Percentiles rank a stretch among this genome's conserved stretches.
phyloP scores from a whole-genome alignment of 2,888 invertebrate genomes.

The Iphiclides podalirius region DNA sequence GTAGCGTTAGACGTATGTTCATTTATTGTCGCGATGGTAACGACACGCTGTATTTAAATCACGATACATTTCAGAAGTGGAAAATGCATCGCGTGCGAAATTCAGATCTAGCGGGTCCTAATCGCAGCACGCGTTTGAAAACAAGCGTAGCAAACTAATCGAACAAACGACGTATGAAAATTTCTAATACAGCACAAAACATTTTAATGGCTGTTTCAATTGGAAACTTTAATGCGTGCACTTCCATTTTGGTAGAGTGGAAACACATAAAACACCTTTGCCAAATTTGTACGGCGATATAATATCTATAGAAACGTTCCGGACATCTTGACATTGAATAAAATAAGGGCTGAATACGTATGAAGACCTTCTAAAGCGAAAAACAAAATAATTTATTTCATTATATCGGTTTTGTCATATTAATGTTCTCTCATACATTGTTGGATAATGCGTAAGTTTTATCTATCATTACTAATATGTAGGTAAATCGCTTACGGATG shows the following conservation, averaged over 20 bases:
- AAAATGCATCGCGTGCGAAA: conserved; percentile 15
- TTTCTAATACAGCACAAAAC: conserved; percentile 21
- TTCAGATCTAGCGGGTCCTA: conserved; percentile 4
- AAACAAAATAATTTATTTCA: no score
- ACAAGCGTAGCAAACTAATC: conserved; percentile 22
- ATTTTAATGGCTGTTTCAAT: conserved; percentile 9
- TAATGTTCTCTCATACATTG: no score
- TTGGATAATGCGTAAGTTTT: no score
- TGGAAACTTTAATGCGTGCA: conserved; percentile 4
- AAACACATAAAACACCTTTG: conserved; percentile 12
- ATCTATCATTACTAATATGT: no score
- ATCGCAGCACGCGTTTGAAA: conserved; percentile 16
- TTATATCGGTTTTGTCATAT: no score
- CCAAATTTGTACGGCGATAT: neutral
- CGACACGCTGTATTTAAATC: no score
- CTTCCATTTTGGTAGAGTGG: neutral
- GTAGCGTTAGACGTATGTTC: no score
- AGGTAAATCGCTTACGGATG: no score
- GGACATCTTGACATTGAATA: neutral
- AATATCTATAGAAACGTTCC: neutral
- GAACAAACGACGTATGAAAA: conserved; percentile 20
- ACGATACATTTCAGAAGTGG: no score
- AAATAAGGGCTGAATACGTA: no score
- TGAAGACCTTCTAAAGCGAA: no score
- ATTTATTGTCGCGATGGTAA: no score